Percentiles rank a stretch among this genome's conserved stretches.
These are phyloP conservation scores for Ctenopoma kingsleyae DNA, from an alignment of 2,797 vertebrate genomes.

Conservation along the genomic window DNA sequence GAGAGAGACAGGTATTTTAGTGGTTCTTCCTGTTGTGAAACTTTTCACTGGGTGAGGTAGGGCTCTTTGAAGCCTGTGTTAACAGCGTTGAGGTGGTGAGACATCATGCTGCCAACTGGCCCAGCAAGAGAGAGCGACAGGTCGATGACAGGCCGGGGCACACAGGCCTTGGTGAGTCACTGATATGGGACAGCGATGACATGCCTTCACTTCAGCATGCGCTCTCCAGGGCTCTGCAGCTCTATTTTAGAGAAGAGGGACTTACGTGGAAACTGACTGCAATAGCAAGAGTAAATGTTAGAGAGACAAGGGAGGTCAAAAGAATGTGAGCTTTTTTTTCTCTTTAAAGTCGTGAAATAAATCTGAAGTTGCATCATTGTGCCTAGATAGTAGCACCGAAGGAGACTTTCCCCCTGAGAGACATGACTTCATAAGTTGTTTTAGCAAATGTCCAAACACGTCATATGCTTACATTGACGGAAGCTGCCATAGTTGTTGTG, in stretches of 20 bases:
- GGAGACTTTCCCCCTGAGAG: neutral
- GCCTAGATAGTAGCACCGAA: neutral
- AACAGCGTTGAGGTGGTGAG: conserved; percentile 52
- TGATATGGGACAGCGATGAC: conserved; percentile 79
- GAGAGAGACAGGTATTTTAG: conserved; percentile 19
- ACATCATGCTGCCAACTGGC: conserved; percentile 57
- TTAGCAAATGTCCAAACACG: neutral
- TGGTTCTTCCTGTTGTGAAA: conserved; percentile 25
- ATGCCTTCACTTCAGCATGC: conserved; percentile 71
- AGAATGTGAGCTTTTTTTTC: neutral
- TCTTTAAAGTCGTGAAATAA: conserved; percentile 13
- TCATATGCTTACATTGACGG: neutral
- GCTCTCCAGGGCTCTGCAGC: conserved; percentile 68
- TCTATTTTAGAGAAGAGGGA: conserved; percentile 52
- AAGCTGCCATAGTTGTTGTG: neutral
- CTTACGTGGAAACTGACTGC: conserved; percentile 40
- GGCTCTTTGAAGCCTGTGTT: conserved; percentile 39
- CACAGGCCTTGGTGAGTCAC: conserved; percentile 78
- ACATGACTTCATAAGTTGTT: neutral
- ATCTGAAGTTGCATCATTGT: conserved; percentile 19
- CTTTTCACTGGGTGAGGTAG: conserved; percentile 4
- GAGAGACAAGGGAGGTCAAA: conserved; percentile 50
- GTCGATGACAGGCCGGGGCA: conserved; percentile 76
- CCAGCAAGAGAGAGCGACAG: conserved; percentile 71
- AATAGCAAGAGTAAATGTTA: conserved; percentile 33